Evolutionary conservation across 2,113 vertebrate species (phyloP), one percentile per base, ranked within the genome.

Genomic region (Nibea albiflora): DNA sequence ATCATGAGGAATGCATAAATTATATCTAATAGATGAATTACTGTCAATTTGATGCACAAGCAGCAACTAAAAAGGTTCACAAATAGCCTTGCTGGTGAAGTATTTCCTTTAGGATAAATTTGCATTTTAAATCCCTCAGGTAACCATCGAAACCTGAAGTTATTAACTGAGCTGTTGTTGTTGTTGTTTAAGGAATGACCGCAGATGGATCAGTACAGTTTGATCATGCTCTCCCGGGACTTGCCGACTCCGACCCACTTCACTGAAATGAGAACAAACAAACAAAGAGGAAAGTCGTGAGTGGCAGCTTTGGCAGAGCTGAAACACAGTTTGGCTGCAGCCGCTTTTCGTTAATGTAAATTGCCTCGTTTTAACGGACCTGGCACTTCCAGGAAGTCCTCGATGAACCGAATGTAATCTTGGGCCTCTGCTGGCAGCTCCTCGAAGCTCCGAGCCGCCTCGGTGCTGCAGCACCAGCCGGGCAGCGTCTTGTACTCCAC

Each of bases 201-300:
- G 42, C 17, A 16, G 52, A 11, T 1, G 10, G 73, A 78, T 95
- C 90, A 96, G 39, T 92, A 94, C 77, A 95, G 92, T 85, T 95
- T 96, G 85, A 96, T 89, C 76, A 96, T 95, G 92, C 94, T 93
- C 88, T 96, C 95, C 42, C 95, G 91, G 81, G 94, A 95, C 88
- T 96, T 96, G 60, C 95, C 95, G 26, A 96, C 94, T 76, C 95
- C 95, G 2, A 95, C 94, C 95, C 95, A 96, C 89, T 96, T 96
- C 79, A 96, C 95, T 96, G 88, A 68, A 94, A 93, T 22, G 35
- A 81, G 39, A 87, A 47, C 35, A 9, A 8, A 39, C 35, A 39
- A 39, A 39, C 35, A 39, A 24, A 24, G 6, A 24, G 62, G 11
- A 54, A 74, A 56, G 46, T 24, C 5, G 73, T 57, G 60, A 87